Evolutionary conservation across 1,140 invertebrate genomes (phyloP), one percentile per base, ranked within the genome.

Genomic region (Lethocerus indicus): DNA sequence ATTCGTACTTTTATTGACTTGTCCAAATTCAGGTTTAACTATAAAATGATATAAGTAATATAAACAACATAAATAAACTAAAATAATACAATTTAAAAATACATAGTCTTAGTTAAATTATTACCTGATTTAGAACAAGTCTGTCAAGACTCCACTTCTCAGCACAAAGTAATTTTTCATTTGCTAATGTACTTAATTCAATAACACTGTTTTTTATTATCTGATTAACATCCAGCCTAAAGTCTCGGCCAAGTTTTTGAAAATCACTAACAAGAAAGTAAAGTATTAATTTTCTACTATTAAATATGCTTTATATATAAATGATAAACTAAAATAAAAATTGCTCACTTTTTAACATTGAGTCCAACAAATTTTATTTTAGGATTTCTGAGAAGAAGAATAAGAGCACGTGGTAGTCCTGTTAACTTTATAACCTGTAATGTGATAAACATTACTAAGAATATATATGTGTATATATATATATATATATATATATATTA

Each of bases 181-280:
- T 78, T 21, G 72, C 70, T 57, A 70, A 68, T 13, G 66, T 59
- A 21, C 74, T 69, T 50, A 71, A 65, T 54, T 79, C 77, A 18
- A 77, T 51, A 49, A 74, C 74, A 61, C 75, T 76, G 21, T 68
- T 67, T 35, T 74, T 62, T 12, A 77, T 67, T 21, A 75, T 66
- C 50, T 59, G 55, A 20, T 52, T 43, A 2, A 68, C 62, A 55
- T 71, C 65, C 49, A 76, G 66, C 52, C 71, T 63, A 57, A 76
- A 79, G 60, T 79, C 76, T 53, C 75, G 64, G 9, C 68, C 63
- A 37, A 79, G 51, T 61, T 79, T 79, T 54, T 74, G 67, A 25
- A 78, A 60, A 57, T 79, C 76, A 55, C 76, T 78, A 44, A 0
- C 49, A 49, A 46, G 40, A 27, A 42, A 47, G 46, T 6, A 28